Base-by-base conservation (phyloP, 1,140 invertebrate species). In the Wiebesia pumilae region DNA sequence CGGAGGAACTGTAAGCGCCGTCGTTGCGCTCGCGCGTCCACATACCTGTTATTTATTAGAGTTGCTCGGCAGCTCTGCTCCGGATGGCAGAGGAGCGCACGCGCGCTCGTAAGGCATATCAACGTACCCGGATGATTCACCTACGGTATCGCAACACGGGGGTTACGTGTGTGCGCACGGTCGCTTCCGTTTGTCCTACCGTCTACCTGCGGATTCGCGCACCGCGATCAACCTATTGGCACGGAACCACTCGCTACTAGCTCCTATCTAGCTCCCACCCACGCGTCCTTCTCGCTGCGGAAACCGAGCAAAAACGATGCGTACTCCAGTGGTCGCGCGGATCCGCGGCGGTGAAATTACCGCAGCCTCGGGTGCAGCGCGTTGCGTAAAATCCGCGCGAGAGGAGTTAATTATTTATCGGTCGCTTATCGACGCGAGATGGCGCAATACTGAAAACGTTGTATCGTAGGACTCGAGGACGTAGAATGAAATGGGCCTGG, bases 361-460 rank as follows among this genome's bases (percentile, higher is more conserved):
- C n/a, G 43, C 43, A 12, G 43, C 43, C n/a, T 4, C 43, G 43
- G 43, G 43, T 4, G 43, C 43, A 12, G 43, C 43, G 12, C 4
- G 12, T n/a, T 7, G 12, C 12, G 43, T 12, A 7, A 47, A 47
- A 47, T 54, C 14, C 7, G 0, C 38, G 38, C 40, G 73, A 47
- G 73, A 47, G 10, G 40, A 27, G 73, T 6, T 0, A 77, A 67
- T 81, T 69, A 69, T 81, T 81, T 69, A n/a, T 47, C 65, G 79
- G 47, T 81, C 62, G 58, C 27, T 67, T 38, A 38, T 80, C 51
- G 79, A 27, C 21, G 62, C 24, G 51, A 12, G 78, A 80, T 27
- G n/a, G 9, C 40, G 40, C 27, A 47, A 47, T 27, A 24, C 3
- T 43, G 73, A 24, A 30, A 3, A 4, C 30, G n/a, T 69, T 33